Evolutionary conservation across 1,140 invertebrate genomes (phyloP), one percentile per base, ranked within the genome.

Genomic region (Drosophila mojavensis): DNA sequence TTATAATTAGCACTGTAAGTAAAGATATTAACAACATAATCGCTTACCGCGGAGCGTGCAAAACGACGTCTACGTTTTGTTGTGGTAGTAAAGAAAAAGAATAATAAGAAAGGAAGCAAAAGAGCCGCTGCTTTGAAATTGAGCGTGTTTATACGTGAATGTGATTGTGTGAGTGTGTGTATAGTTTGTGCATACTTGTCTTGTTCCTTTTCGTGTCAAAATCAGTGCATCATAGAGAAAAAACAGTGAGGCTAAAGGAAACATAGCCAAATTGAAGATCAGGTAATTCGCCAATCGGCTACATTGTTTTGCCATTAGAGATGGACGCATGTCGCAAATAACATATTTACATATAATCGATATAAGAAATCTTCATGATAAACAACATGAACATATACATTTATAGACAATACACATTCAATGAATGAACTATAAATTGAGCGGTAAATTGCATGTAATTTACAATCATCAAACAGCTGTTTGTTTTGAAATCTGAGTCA

Each of bases 1-100:
- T 5, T 33, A 41, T 47, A 45, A 60, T 54, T 47, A 72, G 48
- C 55, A 45, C 63, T 67, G 69, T 72, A 72, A 72, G 69, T 72
- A 72, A 53, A 45, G 55, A 60, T 20, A 48, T 54, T 30, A 26
- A 54, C 26, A 60, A 24, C 28, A 30, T 39, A 60, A 41, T 9
- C 55, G 54, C n/a, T n/a, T 4, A 33, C 28, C 36, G 55, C 28
- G 28, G 15, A 24, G 30, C 56, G 41, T 60, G 36, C 48, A 47
- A 24, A n/a, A 28, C 47, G 13, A 54, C 48, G 30, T 72, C 39
- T 33, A 54, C 15, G 41, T 39, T 64, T 28, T 41, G 20, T 66
- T 60, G 63, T 47, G 69, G 17, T 10, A 47, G 59, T 43, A 11
- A 36, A 56, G 28, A 66, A 53, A n/a, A 36, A 56, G 28, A 55